Conservation (phyloP, 2,797 vertebrate genomes). For the Pseudochromis fuscus region DNA sequence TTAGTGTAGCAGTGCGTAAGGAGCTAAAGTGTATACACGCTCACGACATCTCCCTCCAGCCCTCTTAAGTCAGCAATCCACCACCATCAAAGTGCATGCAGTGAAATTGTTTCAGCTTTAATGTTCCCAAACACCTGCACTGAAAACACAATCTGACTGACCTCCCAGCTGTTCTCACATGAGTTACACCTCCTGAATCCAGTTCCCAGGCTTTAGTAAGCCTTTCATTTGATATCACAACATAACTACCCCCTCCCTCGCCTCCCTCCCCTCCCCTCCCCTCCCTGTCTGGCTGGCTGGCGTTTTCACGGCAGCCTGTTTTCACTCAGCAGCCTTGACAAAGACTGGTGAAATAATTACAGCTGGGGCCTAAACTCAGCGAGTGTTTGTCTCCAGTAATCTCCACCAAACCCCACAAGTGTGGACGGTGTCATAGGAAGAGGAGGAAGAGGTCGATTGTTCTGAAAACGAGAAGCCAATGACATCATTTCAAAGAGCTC, state of each 20-base stretch:
- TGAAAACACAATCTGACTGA: slow-evolving; percentile 47
- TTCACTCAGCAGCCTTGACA: slow-evolving; percentile 81
- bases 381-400: slow-evolving; percentile 78
- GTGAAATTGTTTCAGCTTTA: slow-evolving; percentile 27
- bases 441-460: slow-evolving; percentile 86
- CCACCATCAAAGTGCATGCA: slow-evolving; percentile 8
- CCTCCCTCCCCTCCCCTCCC: not conserved
- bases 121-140: slow-evolving; percentile 70
- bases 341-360: slow-evolving; percentile 85
- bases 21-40: not conserved
- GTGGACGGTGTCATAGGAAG: slow-evolving; percentile 82
- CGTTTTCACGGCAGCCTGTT: slow-evolving; percentile 78
- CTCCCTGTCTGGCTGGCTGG: slow-evolving; percentile 64
- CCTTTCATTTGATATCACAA: slow-evolving; percentile 82
- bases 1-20: not conserved
- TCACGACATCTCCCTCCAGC: not conserved
- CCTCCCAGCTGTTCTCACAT: slow-evolving; percentile 72
- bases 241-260: slow-evolving; percentile 59
- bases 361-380: slow-evolving; percentile 70
- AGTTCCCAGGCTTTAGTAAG: slow-evolving; percentile 80
- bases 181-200: slow-evolving; percentile 63
- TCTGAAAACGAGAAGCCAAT: slow-evolving; percentile 80
- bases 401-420: slow-evolving; percentile 64
- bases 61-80: not conserved
- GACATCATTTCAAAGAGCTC: slow-evolving; percentile 84